Evolutionary conservation across 2,888 invertebrate species (phyloP), one percentile per base, ranked within the genome.

Genomic region (Dendrolimus houi): DNA sequence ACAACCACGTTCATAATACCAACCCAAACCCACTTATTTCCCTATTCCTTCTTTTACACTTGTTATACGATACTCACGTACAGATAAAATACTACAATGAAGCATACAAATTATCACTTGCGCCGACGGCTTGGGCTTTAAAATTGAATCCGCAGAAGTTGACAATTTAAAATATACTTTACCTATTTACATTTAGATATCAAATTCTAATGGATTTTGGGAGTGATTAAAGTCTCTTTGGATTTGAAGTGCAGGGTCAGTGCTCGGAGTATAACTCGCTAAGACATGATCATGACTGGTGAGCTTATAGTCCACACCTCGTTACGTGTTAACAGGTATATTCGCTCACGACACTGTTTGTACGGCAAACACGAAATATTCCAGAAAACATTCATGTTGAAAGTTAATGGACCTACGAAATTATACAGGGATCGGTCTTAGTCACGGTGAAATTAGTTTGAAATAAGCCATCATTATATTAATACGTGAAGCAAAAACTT

Each of bases 211-310:
- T 54, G 41, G 56, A 55, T 47, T 60, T 60, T 57, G 55, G 58
- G 52, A 10, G 58, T 60, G 62, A 59, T 63, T 68, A 65, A 71
- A 67, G 75, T 66, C 72, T 69, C 83, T 87, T 78, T 78, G 64
- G 65, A 69, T 72, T 75, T 74, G 62, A 62, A 47, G 67, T 58
- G 57, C 60, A 74, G 71, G 87, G 87, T 88, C 88, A 89, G 85
- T 85, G 88, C 83, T 88, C 87, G 87, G 84, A 82, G 85, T 79
- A 89, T 86, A 89, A 87, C 87, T 87, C 71, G 86, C 76, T 83
- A 83, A 90, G 88, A 87, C 89, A 86, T 86, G 87, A 85, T 88
- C 88, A 87, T 88, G 88, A 87, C 89, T 88, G 85, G 86, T 87
- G 85, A 83, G 87, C 82, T 83, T 85, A 86, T 83, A 84, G 78